These are phyloP conservation scores for Cyrtodaria siliqua DNA, from an alignment of 2,888 invertebrate genomes.

Conservation along the genomic window DNA sequence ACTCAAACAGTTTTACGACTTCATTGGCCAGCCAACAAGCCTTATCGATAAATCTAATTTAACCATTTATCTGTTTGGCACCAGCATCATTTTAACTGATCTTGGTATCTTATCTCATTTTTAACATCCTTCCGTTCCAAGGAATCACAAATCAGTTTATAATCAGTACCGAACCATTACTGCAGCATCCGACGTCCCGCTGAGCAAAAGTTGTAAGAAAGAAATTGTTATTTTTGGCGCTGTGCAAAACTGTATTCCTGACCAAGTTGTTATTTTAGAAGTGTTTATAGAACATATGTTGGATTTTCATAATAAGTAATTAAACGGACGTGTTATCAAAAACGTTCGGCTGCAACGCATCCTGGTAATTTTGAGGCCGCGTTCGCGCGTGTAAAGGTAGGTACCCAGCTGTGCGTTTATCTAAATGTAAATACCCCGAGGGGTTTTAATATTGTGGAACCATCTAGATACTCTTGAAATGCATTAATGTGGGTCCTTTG, in stretches of 20 bases:
- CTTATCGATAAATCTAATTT: slow-evolving; percentile 45
- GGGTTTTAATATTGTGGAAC: not conserved
- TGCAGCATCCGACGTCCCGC: not conserved
- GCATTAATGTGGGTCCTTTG: not conserved
- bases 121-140: slow-evolving; percentile 32
- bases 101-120: slow-evolving; percentile 47
- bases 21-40: slow-evolving; percentile 13
- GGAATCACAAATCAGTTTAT: slow-evolving; percentile 10
- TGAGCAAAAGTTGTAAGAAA: too few species aligned
- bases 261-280: not conserved
- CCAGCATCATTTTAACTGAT: slow-evolving; percentile 34
- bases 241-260: not conserved
- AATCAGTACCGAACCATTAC: not conserved
- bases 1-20: slow-evolving; percentile 21
- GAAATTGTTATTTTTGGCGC: not conserved
- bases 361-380: slow-evolving; percentile 18
- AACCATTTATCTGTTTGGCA: slow-evolving; percentile 41
- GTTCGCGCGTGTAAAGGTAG: slow-evolving; percentile 30
- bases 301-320: not conserved
- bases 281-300: too few species aligned
- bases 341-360: not conserved
- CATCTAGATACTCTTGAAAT: not conserved
- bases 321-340: too few species aligned
- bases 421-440: not conserved
- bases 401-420: slow-evolving; percentile 32